Percentiles rank a stretch among this genome's conserved stretches.
Evolutionary conservation across 2,113 vertebrate species (phyloP).

Genomic region (Panurus biarmicus): DNA sequence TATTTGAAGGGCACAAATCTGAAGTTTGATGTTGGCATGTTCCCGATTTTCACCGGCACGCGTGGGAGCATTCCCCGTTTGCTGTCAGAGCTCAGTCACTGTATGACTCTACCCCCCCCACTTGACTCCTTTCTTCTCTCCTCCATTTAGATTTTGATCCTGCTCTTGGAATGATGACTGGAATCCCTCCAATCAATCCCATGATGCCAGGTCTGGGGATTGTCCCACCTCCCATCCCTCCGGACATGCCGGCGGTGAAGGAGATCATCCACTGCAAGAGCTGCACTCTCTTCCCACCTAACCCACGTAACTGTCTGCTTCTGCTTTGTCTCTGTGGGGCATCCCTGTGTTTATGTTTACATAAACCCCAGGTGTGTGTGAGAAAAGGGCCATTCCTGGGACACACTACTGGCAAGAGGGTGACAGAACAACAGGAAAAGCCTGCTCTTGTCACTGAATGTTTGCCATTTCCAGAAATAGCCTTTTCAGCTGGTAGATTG

Average conservation of each 20-base stretch:
- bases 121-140: not conserved
- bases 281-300: conserved; percentile 94
- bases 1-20: not conserved
- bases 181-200: conserved; percentile 88
- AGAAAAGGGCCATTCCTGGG: not conserved
- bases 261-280: conserved; percentile 98
- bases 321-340: not conserved
- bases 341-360: rapidly evolving
- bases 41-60: rapidly evolving
- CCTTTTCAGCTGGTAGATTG: not conserved
- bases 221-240: conserved; percentile 82
- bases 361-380: not conserved
- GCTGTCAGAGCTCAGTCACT: not conserved
- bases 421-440: not conserved
- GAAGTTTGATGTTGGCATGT: not conserved
- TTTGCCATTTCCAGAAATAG: not conserved
- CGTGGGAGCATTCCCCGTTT: rapidly evolving
- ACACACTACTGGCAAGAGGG: not conserved
- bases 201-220: conserved; percentile 91
- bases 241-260: conserved; percentile 85
- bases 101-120: not conserved
- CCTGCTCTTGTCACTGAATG: not conserved
- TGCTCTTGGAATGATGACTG: conserved; percentile 88
- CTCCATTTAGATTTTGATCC: conserved; percentile 84
- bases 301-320: conserved; percentile 81